These are phyloP conservation scores for Anableps anableps DNA, from an alignment of 2,797 vertebrate genomes.

Conservation along the genomic window DNA sequence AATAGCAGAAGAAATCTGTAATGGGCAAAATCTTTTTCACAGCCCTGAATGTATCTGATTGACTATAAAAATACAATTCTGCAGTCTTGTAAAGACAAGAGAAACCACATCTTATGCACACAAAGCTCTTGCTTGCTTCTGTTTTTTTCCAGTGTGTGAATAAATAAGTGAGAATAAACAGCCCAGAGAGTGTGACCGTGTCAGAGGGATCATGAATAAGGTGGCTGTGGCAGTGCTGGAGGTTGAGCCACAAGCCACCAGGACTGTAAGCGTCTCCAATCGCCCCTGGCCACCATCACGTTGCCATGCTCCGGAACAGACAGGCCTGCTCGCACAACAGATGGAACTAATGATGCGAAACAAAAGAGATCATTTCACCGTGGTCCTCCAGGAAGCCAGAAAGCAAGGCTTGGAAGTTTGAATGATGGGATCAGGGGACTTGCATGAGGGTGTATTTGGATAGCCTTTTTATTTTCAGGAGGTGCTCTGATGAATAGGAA, in stretches of 20 bases:
- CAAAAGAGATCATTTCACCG: constrained; percentile 89
- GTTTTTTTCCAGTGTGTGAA: constrained; percentile 64
- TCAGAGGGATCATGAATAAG: constrained; percentile 62
- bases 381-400: constrained; percentile 82
- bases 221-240: constrained; percentile 59
- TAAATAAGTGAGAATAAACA: constrained; percentile 71
- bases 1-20: neutral
- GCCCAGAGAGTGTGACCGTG: constrained; percentile 51
- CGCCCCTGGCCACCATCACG: constrained; percentile 84
- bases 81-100: neutral
- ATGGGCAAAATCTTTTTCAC: neutral
- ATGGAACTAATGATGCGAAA: constrained; percentile 92
- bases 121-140: constrained; percentile 23
- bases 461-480: constrained; percentile 63
- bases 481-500: constrained; percentile 69
- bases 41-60: neutral
- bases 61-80: neutral
- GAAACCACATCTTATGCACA: constrained; percentile 19
- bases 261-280: constrained; percentile 75
- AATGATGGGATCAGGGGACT: constrained; percentile 82
- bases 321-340: constrained; percentile 84
- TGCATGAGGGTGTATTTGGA: constrained; percentile 71
- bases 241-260: constrained; percentile 78
- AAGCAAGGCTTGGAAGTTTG: constrained; percentile 79
- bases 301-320: constrained; percentile 82